Percentiles rank a stretch among this genome's conserved stretches.
Evolutionary conservation across 2,888 invertebrate genomes (phyloP).

Genomic region (Eupithecia vulgata): DNA sequence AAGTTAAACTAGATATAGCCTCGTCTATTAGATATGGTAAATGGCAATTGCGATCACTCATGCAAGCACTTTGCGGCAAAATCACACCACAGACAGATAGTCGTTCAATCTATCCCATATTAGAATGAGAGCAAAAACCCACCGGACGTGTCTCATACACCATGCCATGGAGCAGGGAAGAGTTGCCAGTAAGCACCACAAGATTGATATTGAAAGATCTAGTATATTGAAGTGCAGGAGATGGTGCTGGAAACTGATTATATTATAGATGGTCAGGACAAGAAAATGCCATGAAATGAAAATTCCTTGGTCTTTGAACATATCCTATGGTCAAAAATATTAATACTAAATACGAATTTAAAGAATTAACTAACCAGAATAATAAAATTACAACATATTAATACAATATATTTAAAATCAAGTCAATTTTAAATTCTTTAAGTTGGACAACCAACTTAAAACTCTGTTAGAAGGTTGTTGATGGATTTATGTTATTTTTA

Average conservation of each 20-base stretch:
- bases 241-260: not conserved
- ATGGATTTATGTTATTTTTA: not conserved
- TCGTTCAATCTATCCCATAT: slow-evolving; percentile 25
- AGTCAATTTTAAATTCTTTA: not conserved
- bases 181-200: slow-evolving; percentile 23
- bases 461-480: not conserved
- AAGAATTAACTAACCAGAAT: too few species aligned
- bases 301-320: not conserved
- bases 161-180: slow-evolving; percentile 19
- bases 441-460: too few species aligned
- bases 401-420: not conserved
- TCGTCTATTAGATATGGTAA: slow-evolving; percentile 5
- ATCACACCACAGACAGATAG: slow-evolving; percentile 27
- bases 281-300: not conserved
- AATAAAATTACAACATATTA: not conserved
- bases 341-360: not conserved
- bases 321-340: not conserved
- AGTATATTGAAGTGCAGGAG: slow-evolving; percentile 16
- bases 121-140: slow-evolving; percentile 31
- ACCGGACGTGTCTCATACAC: slow-evolving; percentile 32
- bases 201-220: slow-evolving; percentile 23
- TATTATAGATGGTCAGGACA: not conserved
- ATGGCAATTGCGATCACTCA: slow-evolving; percentile 21
- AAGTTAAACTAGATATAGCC: not conserved
- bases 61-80: slow-evolving; percentile 30